Conservation (phyloP, 2,888 invertebrate genomes). For the Autographa gamma region DNA sequence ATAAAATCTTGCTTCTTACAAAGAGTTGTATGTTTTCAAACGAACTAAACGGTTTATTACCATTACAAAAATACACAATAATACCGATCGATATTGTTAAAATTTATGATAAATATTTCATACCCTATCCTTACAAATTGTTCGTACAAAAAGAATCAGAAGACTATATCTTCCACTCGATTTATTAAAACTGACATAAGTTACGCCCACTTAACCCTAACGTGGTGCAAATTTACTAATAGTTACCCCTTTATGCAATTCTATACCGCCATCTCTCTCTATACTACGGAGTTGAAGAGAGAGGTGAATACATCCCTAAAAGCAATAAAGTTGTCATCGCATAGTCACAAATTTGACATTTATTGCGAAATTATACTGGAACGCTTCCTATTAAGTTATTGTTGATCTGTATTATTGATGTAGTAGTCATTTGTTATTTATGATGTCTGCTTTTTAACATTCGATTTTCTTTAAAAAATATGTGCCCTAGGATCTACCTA, state of each 20-base stretch:
- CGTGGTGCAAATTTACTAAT: conserved; percentile 67
- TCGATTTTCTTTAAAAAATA: neutral
- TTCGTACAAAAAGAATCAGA: conserved; percentile 44
- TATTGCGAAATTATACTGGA: conserved; percentile 80
- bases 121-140: conserved; percentile 42
- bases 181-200: conserved; percentile 84
- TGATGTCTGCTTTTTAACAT: neutral
- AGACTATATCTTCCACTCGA: conserved; percentile 77
- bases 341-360: conserved; percentile 69
- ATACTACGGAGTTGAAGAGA: conserved; percentile 43
- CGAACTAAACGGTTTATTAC: neutral
- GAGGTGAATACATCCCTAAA: conserved; percentile 55
- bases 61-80: neutral
- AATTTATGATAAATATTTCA: conserved; percentile 44
- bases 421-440: conserved; percentile 10
- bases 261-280: conserved; percentile 52
- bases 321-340: conserved; percentile 71
- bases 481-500: neutral
- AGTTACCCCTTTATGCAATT: conserved; percentile 62
- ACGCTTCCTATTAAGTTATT: conserved; percentile 51
- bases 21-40: no score
- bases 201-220: conserved; percentile 84
- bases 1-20: no score
- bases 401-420: conserved; percentile 43
- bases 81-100: conserved; percentile 26